phyloP scores from a whole-genome alignment of 2,113 vertebrate species.

The Baryphthengus martii region DNA sequence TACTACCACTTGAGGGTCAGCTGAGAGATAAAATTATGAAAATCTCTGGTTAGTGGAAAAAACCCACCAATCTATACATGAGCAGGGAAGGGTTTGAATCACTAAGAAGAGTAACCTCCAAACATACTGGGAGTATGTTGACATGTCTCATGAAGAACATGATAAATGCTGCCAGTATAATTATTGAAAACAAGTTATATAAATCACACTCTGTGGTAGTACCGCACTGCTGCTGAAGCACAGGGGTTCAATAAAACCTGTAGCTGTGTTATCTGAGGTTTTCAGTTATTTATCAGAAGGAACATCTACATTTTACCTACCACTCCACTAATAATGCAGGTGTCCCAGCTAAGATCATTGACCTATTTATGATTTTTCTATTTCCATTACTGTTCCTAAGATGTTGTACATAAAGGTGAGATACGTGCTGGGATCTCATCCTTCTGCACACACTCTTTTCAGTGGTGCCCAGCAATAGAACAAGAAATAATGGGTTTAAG shows the following conservation, averaged over 20 bases:
- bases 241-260: background rate
- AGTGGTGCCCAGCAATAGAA: no score
- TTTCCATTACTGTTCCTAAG: background rate
- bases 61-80: background rate
- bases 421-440: background rate
- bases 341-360: background rate
- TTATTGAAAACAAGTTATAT: background rate
- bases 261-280: background rate
- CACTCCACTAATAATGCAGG: background rate
- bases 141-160: background rate
- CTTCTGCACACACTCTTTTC: background rate
- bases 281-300: background rate
- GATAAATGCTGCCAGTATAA: background rate
- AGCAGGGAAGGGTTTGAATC: background rate
- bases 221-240: background rate
- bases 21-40: background rate
- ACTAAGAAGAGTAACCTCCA: background rate
- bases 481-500: no score
- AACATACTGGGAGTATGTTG: background rate
- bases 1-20: background rate
- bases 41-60: background rate
- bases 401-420: background rate
- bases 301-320: background rate
- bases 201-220: background rate
- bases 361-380: background rate